Conservation (phyloP, 2,797 vertebrate genomes). For the Sphenodon punctatus region DNA sequence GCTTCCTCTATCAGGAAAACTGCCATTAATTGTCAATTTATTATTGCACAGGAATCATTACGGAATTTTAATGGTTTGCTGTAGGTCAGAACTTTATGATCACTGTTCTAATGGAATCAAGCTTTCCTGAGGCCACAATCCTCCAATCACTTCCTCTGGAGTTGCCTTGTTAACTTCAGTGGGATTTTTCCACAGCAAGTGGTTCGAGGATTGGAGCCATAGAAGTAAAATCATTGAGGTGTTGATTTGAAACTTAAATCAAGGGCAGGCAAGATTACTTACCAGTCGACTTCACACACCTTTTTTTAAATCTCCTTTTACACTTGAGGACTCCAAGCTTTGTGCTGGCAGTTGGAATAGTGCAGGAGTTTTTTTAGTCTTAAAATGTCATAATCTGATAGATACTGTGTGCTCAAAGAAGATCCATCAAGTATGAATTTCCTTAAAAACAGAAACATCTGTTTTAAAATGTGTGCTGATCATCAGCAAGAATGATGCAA, state of each 20-base stretch:
- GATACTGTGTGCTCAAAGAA: background rate
- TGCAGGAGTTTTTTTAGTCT: constrained; percentile 16
- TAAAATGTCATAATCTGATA: constrained; percentile 25
- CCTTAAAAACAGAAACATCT: constrained; percentile 61
- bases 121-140: too few species aligned
- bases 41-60: constrained; percentile 21
- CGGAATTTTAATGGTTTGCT: constrained; percentile 25
- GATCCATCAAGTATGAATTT: constrained; percentile 31
- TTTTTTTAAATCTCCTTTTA: background rate
- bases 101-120: background rate
- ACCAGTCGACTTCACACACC: background rate
- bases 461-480: constrained; percentile 59
- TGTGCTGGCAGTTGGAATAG: background rate
- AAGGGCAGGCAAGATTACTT: background rate
- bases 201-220: too few species aligned
- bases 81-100: background rate
- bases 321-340: background rate
- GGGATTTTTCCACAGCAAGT: too few species aligned
- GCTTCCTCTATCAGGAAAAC: constrained; percentile 53
- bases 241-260: background rate
- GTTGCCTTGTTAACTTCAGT: too few species aligned
- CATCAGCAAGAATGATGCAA: constrained; percentile 52
- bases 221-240: too few species aligned
- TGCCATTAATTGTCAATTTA: constrained; percentile 35
- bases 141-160: too few species aligned